Evolutionary conservation across 2,113 vertebrate genomes (phyloP).

Genomic region (Mormoops blainvillei): DNA sequence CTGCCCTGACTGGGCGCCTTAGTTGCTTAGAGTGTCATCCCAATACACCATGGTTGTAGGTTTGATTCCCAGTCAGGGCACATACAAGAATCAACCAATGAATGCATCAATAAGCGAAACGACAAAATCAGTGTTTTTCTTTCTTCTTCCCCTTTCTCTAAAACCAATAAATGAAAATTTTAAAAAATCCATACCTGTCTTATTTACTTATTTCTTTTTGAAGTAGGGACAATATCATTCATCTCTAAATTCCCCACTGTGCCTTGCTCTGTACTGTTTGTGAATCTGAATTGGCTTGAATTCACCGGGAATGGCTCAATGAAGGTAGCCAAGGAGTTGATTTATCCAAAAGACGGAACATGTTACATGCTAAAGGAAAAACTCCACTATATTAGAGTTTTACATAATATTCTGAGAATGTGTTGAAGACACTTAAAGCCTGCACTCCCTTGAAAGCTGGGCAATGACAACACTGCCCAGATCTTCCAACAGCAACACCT

Average conservation of each 20-base stretch:
- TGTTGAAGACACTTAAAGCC: not conserved
- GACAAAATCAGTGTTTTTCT: too few species aligned
- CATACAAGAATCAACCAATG: too few species aligned
- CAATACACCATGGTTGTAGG: too few species aligned
- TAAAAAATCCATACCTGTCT: not conserved
- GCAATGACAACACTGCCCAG: conserved; percentile 2
- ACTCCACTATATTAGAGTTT: not conserved
- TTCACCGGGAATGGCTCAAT: not conserved
- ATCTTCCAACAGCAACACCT: conserved; percentile 72
- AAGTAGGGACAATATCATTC: not conserved
- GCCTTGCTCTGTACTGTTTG: not conserved
- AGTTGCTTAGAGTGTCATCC: too few species aligned
- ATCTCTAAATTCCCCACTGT: not conserved
- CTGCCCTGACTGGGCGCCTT: not conserved
- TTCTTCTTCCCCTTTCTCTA: too few species aligned
- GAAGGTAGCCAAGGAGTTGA: not conserved
- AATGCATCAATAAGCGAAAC: too few species aligned
- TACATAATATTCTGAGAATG: conserved; percentile 19
- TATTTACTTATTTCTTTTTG: not conserved
- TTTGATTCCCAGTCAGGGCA: too few species aligned
- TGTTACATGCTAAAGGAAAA: conserved; percentile 13
- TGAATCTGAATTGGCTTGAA: not conserved
- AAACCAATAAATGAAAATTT: too few species aligned
- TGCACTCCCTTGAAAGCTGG: not conserved
- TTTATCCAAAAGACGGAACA: conserved; percentile 35